A percentile compares a stretch with the other conserved stretches of the same genome.
phyloP scores from a whole-genome alignment of 2,888 invertebrate species.

The Mimachlamys varia region DNA sequence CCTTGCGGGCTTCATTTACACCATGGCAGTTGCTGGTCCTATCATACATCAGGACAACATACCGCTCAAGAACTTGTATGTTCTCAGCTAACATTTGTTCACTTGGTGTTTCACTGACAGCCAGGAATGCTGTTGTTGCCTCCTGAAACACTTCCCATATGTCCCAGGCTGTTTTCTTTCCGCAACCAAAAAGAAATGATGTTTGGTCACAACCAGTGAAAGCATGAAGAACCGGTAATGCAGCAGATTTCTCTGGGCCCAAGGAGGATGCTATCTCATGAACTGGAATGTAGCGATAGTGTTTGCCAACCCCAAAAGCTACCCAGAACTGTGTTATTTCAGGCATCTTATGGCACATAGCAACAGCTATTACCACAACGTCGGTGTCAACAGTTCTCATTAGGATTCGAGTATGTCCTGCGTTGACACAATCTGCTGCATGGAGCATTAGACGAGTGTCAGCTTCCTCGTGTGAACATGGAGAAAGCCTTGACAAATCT shows the following conservation, averaged over 20 bases:
- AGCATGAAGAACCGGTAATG: conserved; percentile 52
- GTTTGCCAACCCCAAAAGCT: conserved; percentile 54
- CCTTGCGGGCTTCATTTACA: conserved; percentile 54
- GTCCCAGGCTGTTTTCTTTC: conserved; percentile 51
- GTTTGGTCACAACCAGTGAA: conserved; percentile 58
- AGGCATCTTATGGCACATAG: conserved; percentile 38
- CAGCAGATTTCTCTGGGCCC: conserved; percentile 47
- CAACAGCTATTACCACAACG: conserved; percentile 54
- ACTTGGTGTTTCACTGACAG: background rate
- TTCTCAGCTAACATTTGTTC: background rate
- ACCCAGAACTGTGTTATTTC: conserved; percentile 47
- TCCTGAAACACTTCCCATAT: background rate
- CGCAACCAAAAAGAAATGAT: conserved; percentile 46
- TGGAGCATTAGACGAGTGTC: conserved; percentile 53
- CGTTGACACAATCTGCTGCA: conserved; percentile 40
- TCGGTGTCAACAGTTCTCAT: conserved; percentile 54
- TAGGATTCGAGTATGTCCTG: conserved; percentile 43
- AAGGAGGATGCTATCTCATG: conserved; percentile 49
- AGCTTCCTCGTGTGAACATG: conserved; percentile 57
- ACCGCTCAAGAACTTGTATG: conserved; percentile 50
- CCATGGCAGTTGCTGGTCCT: conserved; percentile 41
- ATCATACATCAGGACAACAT: conserved; percentile 59
- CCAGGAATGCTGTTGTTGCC: background rate
- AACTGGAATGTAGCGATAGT: conserved; percentile 53
- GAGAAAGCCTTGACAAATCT: conserved; percentile 42